Conservation (phyloP, 2,113 vertebrate genomes). For the Datnioides undecimradiatus region DNA sequence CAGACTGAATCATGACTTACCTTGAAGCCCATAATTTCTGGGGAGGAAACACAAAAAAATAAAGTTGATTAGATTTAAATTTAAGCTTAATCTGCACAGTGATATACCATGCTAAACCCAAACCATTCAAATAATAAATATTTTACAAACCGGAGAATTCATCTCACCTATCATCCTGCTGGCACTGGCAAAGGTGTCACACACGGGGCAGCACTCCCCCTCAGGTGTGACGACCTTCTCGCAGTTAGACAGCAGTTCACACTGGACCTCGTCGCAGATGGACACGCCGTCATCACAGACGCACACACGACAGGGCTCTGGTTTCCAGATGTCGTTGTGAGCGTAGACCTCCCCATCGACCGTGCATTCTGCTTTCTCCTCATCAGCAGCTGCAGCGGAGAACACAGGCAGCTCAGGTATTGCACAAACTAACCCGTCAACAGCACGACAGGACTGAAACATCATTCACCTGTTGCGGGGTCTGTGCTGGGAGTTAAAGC, state of each 20-base stretch:
- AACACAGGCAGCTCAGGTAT: rapidly evolving
- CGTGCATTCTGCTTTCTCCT: slow-evolving; percentile 81
- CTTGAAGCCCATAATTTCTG: slow-evolving; percentile 72
- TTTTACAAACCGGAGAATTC: too few relatives aligned
- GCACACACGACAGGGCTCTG: slow-evolving; percentile 89
- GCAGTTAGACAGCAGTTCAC: slow-evolving; percentile 85
- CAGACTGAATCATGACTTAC: slow-evolving; percentile 46
- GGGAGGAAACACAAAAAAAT: neutral
- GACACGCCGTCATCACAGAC: slow-evolving; percentile 92
- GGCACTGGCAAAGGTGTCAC: slow-evolving; percentile 79
- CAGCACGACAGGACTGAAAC: rapidly evolving
- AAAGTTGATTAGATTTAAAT: slow-evolving; percentile 64
- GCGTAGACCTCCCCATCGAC: slow-evolving; percentile 87
- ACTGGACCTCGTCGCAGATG: slow-evolving; percentile 93
- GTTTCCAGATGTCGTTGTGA: slow-evolving; percentile 93
- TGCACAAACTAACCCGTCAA: rapidly evolving
- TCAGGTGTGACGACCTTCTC: slow-evolving; percentile 85
- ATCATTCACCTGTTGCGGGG: slow-evolving; percentile 21
- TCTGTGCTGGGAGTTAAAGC: neutral
- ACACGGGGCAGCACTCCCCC: slow-evolving; percentile 94
- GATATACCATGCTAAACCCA: neutral
- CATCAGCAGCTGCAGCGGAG: slow-evolving; percentile 16
- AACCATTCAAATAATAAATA: too few relatives aligned
- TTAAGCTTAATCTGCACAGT: slow-evolving; percentile 39
- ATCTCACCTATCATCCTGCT: slow-evolving; percentile 76